Evolutionary conservation across 2,888 invertebrate species (phyloP).

Genomic region (Scaptodrosophila latifasciaeformis): DNA sequence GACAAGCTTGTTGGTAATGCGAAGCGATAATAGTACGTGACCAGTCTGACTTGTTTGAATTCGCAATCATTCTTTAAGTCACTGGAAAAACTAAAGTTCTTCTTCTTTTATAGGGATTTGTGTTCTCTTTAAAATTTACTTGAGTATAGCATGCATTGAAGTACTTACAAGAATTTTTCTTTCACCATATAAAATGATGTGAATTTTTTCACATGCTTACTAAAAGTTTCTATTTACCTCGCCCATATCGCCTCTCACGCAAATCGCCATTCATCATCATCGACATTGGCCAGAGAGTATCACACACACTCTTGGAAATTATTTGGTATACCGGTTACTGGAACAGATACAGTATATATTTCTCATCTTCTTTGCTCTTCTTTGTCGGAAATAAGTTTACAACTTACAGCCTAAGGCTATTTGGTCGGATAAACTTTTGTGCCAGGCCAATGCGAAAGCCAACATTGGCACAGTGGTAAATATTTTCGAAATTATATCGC

Average conservation of each 20-base stretch:
- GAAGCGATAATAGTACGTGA: conserved; percentile 63
- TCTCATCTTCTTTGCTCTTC: conserved; percentile 6
- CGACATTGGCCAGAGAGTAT: conserved; percentile 33
- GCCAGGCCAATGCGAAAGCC: conserved; percentile 23
- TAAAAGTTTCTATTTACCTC: conserved; percentile 18
- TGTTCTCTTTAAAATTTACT: too few relatives aligned
- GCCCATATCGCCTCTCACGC: conserved; percentile 13
- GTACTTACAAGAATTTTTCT: too few relatives aligned
- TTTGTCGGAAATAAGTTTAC: conserved; percentile 52
- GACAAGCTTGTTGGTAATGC: conserved; percentile 42
- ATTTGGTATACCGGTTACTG: conserved; percentile 21
- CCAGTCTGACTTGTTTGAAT: conserved; percentile 40
- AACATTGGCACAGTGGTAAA: conserved; percentile 32
- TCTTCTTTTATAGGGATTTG: not conserved
- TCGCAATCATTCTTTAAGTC: conserved; percentile 22
- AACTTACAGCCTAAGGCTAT: conserved; percentile 61
- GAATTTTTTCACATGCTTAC: conserved; percentile 63
- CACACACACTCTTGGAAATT: conserved; percentile 26
- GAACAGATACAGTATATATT: conserved; percentile 39
- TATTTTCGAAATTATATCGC: not conserved
- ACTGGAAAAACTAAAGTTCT: conserved; percentile 2
- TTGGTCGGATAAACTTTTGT: conserved; percentile 52
- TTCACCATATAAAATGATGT: conserved; percentile 55
- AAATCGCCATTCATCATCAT: conserved; percentile 61
- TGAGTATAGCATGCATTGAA: too few relatives aligned